Evolutionary conservation across 2,797 vertebrate genomes (phyloP).

Genomic region (Lithobates sylvaticus): DNA sequence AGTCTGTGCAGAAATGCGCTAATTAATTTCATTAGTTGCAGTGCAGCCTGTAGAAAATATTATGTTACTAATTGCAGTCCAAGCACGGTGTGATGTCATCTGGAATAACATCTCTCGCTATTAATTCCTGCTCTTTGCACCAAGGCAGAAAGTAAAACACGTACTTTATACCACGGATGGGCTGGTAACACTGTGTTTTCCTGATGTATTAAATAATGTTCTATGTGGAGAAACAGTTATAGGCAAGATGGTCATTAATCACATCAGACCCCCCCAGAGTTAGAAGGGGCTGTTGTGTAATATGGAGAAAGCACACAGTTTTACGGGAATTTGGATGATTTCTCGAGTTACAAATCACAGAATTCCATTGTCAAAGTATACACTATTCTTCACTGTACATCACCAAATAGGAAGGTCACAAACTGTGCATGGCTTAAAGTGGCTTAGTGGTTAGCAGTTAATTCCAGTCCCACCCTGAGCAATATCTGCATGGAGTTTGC

Average conservation of each 20-base stretch:
- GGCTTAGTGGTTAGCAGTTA: too few species aligned
- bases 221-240: background rate
- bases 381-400: too few species aligned
- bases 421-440: too few species aligned
- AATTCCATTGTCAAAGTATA: too few species aligned
- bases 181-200: background rate
- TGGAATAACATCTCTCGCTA: background rate
- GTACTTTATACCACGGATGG: background rate
- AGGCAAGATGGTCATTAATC: slow-evolving; percentile 1
- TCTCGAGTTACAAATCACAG: too few species aligned
- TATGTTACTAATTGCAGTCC: background rate
- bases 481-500: too few species aligned
- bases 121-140: slow-evolving; percentile 18
- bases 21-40: background rate
- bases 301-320: background rate
- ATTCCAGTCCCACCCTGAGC: too few species aligned
- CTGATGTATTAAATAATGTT: background rate
- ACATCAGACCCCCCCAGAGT: background rate
- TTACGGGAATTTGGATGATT: background rate
- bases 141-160: slow-evolving; percentile 7
- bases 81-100: background rate
- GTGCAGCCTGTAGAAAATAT: background rate
- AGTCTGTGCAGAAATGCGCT: background rate
- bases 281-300: background rate
- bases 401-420: too few species aligned